Evolutionary conservation across 2,113 vertebrate genomes (phyloP).

Genomic region (Chroicocephalus ridibundus): DNA sequence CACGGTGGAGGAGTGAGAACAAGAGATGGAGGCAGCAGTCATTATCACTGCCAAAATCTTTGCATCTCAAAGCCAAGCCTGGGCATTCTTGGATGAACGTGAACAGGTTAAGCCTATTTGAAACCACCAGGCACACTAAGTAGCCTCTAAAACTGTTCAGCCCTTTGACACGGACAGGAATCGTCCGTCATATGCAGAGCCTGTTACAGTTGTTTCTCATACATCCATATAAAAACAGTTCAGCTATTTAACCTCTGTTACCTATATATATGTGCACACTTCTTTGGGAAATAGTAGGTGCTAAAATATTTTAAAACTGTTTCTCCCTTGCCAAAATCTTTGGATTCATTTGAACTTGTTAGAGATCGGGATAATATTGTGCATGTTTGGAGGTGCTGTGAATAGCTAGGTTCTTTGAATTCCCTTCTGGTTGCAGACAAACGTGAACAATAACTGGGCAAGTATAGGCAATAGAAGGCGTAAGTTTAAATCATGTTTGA

Average conservation of each 20-base stretch:
- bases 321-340: background rate
- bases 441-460: background rate
- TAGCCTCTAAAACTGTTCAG: background rate
- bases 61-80: background rate
- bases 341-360: background rate
- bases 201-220: background rate
- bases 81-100: background rate
- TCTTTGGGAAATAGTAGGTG: background rate
- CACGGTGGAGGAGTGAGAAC: background rate
- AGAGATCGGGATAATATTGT: background rate
- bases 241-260: background rate
- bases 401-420: background rate
- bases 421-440: background rate
- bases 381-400: background rate
- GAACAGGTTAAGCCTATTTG: background rate
- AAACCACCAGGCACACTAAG: background rate
- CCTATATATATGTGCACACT: background rate
- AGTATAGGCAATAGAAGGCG: background rate
- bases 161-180: background rate
- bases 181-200: background rate
- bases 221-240: background rate
- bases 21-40: background rate
- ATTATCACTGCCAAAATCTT: background rate
- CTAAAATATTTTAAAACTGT: background rate
- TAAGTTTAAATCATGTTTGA: background rate